phyloP scores from a whole-genome alignment of 2,113 vertebrate genomes.

The Nothobranchius furzeri region DNA sequence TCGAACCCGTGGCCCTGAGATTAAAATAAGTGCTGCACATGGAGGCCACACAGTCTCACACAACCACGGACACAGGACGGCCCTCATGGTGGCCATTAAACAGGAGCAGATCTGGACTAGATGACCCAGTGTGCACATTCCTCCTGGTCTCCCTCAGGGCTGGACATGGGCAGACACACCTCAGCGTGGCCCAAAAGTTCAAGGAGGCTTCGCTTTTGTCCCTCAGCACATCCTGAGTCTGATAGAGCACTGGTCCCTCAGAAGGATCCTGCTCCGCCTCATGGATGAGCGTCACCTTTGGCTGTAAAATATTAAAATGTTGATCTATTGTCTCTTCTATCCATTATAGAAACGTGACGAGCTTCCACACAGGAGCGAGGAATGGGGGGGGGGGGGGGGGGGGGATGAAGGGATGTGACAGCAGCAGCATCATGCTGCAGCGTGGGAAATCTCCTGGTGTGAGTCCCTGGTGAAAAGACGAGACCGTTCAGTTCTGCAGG shows the following conservation, averaged over 20 bases:
- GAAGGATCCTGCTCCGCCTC: too few relatives aligned
- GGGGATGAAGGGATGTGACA: conserved; percentile 15
- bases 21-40: conserved; percentile 38
- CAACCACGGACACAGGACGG: not conserved
- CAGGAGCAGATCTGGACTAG: conserved; percentile 19
- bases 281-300: too few relatives aligned
- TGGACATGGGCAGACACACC: conserved; percentile 37
- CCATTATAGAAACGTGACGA: not conserved
- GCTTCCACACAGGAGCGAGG: too few relatives aligned
- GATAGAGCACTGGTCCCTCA: too few relatives aligned
- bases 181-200: conserved; percentile 21
- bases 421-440: conserved; percentile 43
- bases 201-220: not conserved
- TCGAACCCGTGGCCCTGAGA: conserved; percentile 20
- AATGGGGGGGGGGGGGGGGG: conserved; percentile 3
- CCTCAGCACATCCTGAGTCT: not conserved
- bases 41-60: conserved; percentile 21
- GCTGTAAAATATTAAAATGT: too few relatives aligned
- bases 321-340: not conserved
- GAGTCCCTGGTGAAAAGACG: conserved; percentile 67
- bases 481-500: conserved; percentile 58
- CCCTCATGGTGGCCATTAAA: conserved; percentile 21
- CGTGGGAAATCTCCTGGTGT: conserved; percentile 76
- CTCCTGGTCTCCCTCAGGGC: conserved; percentile 28
- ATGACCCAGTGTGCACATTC: conserved; percentile 59